These are phyloP conservation scores for Stigmatopora argus DNA, from an alignment of 2,113 vertebrate genomes.

Conservation along the genomic window DNA sequence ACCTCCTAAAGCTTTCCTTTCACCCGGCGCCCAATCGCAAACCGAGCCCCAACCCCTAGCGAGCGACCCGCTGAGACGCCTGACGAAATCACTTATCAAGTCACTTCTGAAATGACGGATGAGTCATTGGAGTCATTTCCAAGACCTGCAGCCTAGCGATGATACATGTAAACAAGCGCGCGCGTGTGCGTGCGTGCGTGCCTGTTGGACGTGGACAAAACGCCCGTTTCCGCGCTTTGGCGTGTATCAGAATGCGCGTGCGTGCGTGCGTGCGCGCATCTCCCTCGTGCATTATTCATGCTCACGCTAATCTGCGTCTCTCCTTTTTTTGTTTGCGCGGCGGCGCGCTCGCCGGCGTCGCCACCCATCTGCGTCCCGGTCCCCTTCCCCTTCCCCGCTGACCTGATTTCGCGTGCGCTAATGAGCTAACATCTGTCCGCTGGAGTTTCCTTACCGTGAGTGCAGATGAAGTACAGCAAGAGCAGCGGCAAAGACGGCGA, in stretches of 20 bases:
- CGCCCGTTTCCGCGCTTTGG: not conserved
- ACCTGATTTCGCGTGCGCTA: conserved; percentile 6
- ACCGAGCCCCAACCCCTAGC: not conserved
- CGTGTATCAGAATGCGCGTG: conserved; percentile 60
- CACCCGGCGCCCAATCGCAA: too few relatives aligned
- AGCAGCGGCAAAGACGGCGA: conserved; percentile 18
- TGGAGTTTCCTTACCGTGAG: conserved; percentile 65
- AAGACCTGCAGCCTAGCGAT: not conserved
- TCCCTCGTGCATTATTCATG: conserved; percentile 64
- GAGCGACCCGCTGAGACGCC: not conserved
- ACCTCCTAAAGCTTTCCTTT: too few relatives aligned
- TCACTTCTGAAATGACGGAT: not conserved
- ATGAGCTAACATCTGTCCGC: conserved; percentile 1
- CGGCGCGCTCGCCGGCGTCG: conserved; percentile 31
- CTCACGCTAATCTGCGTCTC: conserved; percentile 54
- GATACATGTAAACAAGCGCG: too few relatives aligned
- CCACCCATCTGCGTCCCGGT: not conserved
- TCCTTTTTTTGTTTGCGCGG: conserved; percentile 49
- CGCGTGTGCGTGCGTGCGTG: not conserved
- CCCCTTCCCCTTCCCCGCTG: not conserved
- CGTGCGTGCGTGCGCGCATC: conserved; percentile 5
- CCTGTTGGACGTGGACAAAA: not conserved
- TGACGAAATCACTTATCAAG: not conserved
- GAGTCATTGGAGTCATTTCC: not conserved
- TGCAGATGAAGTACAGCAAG: conserved; percentile 52